Evolutionary conservation across 2,888 invertebrate species (phyloP).

Genomic region (Norana najaformis): DNA sequence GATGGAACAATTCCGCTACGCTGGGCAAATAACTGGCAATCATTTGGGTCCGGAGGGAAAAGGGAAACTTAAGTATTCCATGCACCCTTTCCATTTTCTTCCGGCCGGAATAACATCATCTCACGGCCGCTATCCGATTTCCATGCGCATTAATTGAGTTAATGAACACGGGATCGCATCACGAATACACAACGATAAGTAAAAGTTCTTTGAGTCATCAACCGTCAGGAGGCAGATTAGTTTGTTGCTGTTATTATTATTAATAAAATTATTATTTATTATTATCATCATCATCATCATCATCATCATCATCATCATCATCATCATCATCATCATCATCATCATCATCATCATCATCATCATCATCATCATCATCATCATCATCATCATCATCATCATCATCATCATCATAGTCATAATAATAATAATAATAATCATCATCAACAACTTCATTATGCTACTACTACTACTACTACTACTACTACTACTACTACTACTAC

Average conservation of each 20-base stretch:
- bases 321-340: no score
- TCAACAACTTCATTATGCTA: no score
- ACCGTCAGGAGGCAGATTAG: not conserved
- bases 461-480: no score
- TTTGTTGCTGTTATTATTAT: not conserved
- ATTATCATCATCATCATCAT: not conserved
- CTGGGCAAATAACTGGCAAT: not conserved
- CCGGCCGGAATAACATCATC: constrained; percentile 8
- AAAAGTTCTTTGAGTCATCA: not conserved
- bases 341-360: no score
- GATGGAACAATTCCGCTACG: not conserved
- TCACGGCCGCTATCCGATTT: not conserved
- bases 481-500: no score
- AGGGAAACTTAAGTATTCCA: constrained; percentile 21
- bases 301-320: no score
- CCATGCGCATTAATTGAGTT: not conserved
- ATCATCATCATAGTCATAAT: no score
- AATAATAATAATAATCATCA: no score
- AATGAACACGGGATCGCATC: not conserved
- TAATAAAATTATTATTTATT: not conserved
- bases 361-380: no score
- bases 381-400: no score
- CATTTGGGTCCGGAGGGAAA: not conserved
- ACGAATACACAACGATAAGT: not conserved
- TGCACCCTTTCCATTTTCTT: constrained; percentile 5